Evolutionary conservation across 2,888 invertebrate species (phyloP).

Genomic region (Carabus problematicus): DNA sequence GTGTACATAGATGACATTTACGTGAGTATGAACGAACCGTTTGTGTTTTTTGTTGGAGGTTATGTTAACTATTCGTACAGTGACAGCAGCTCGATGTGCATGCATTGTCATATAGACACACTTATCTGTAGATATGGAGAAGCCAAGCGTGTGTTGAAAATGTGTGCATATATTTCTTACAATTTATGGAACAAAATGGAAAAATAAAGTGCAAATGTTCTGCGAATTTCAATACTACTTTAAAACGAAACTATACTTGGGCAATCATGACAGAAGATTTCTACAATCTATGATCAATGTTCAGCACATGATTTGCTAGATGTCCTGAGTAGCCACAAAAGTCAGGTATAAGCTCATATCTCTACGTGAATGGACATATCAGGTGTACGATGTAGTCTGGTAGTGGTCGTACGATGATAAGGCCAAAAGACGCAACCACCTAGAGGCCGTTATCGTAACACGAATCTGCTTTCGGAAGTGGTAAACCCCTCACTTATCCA

Average conservation of each 20-base stretch:
- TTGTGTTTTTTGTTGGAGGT: not conserved
- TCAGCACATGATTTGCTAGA: not conserved
- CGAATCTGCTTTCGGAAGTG: slow-evolving; percentile 39
- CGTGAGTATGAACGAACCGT: not conserved
- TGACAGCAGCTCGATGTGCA: no score
- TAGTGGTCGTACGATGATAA: not conserved
- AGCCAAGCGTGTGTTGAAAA: no score
- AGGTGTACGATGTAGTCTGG: slow-evolving; percentile 4
- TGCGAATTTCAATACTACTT: no score
- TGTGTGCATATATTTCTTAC: no score
- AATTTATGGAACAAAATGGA: no score
- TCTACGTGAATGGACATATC: not conserved
- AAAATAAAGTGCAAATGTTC: no score
- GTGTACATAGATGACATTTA: not conserved
- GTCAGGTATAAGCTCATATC: not conserved
- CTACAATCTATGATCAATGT: not conserved
- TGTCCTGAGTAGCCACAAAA: not conserved
- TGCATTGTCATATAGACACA: no score
- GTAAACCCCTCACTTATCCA: slow-evolving; percentile 42
- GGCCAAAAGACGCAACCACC: slow-evolving; percentile 14
- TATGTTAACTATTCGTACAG: no score
- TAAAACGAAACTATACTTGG: no score
- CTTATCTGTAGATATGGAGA: no score
- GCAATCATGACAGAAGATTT: no score
- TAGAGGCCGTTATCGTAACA: slow-evolving; percentile 34